These are phyloP conservation scores for Furnarius figulus DNA, from an alignment of 2,113 vertebrate species.

Conservation along the genomic window DNA sequence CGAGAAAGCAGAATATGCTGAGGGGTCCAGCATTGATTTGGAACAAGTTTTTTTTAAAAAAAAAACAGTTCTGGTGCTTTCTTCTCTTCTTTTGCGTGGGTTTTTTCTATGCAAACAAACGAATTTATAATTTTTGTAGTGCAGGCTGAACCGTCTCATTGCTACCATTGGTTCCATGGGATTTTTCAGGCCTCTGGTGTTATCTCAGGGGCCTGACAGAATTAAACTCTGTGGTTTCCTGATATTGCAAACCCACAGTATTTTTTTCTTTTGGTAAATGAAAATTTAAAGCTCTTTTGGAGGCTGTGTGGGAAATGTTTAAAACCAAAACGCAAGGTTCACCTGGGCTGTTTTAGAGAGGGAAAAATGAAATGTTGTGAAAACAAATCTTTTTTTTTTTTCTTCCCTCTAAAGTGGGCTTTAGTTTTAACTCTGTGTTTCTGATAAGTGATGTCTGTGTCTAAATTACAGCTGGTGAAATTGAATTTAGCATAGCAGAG, in stretches of 20 bases:
- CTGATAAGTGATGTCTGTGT: neutral
- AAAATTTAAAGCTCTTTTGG: neutral
- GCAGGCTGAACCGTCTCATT: neutral
- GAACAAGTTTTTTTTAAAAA: neutral
- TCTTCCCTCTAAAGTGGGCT: neutral
- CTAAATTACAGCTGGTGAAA: neutral
- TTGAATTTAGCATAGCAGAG: neutral
- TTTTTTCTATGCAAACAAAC: neutral
- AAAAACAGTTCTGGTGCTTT: neutral
- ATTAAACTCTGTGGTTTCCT: neutral
- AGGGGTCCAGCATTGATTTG: neutral
- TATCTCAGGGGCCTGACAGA: neutral
- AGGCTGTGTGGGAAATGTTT: accelerated
- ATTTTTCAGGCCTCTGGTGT: neutral
- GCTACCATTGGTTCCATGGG: accelerated
- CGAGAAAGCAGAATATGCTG: neutral
- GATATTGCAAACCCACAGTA: accelerated
- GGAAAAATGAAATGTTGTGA: neutral
- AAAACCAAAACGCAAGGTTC: neutral
- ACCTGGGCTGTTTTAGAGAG: neutral
- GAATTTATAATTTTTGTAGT: neutral
- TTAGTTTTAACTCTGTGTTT: neutral
- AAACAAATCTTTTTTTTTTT: neutral
- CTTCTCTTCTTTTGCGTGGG: neutral
- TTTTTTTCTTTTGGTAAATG: neutral